Percentiles rank a stretch among this genome's conserved stretches.
These are phyloP conservation scores for Ammodytes marinus DNA, from an alignment of 2,113 vertebrate species.

Conservation along the genomic window DNA sequence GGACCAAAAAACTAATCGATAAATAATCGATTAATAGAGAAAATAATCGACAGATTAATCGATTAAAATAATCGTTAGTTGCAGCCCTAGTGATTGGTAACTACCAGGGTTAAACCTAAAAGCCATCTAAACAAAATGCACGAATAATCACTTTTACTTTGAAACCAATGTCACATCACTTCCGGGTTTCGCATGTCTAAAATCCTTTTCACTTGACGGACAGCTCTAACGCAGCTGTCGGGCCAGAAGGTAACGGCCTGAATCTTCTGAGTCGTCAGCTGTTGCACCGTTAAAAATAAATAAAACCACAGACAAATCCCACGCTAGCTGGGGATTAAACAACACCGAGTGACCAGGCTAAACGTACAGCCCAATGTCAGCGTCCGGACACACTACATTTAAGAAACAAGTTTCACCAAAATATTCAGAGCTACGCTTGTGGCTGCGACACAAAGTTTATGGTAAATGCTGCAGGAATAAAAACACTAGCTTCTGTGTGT, in stretches of 20 bases:
- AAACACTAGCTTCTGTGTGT: not conserved
- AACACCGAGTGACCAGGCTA: slow-evolving; percentile 44
- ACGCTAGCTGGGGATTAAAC: slow-evolving; percentile 78
- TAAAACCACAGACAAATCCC: slow-evolving; percentile 83
- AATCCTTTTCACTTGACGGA: slow-evolving; percentile 25
- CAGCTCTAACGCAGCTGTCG: slow-evolving; percentile 74
- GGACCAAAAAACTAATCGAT: no score
- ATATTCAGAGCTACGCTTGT: slow-evolving; percentile 30
- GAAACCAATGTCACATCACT: slow-evolving; percentile 19
- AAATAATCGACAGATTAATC: no score
- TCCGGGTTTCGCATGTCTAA: slow-evolving; percentile 17
- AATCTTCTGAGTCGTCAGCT: slow-evolving; percentile 80
- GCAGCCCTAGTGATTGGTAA: no score
- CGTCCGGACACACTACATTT: slow-evolving; percentile 10
- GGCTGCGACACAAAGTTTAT: slow-evolving; percentile 71
- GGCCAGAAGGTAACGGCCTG: slow-evolving; percentile 80
- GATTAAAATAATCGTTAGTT: no score
- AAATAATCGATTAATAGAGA: no score
- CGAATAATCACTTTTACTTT: slow-evolving; percentile 44
- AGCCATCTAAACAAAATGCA: not conserved
- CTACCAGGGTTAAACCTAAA: not conserved
- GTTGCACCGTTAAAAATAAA: slow-evolving; percentile 86
- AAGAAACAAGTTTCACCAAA: slow-evolving; percentile 13
- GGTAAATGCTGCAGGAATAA: slow-evolving; percentile 14
- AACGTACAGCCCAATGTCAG: slow-evolving; percentile 59